Evolutionary conservation across 1,140 invertebrate genomes (phyloP), one percentile per base, ranked within the genome.

Genomic region (Spodoptera frugiperda): DNA sequence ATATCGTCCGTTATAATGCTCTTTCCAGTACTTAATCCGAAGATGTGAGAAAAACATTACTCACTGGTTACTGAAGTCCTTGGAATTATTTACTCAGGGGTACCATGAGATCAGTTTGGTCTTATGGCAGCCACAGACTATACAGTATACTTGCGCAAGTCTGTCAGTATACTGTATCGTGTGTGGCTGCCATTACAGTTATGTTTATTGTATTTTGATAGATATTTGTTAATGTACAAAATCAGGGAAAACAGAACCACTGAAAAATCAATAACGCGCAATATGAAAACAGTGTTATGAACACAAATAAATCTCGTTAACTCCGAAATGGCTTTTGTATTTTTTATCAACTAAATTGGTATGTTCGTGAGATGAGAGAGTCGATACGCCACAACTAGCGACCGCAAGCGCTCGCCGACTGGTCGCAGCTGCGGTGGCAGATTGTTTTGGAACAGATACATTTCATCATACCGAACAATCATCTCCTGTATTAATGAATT

Each of bases 391-490:
- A 63, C 61, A 73, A 74, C 61, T 59, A 74, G 11, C 63, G 14
- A 54, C 77, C 71, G n/a, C 71, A 73, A 59, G 61, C 61, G 55
- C 61, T 55, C 59, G 44, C 39, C 12, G 44, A 63, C 21, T 39
- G 63, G 12, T 77, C 44, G 51, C 17, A 55, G 51, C 53, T 74
- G 77, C 51, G 77, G 77, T 68, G 25, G 30, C 53, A 49, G 71
- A 68, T 78, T 78, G 71, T 78, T 74, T 78, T 39, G 61, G 30
- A 55, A 71, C 61, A 68, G 53, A 74, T 74, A 77, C 68, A 78
- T 74, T 74, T 78, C 71, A 70, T 78, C 70, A 78, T 68, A 39
- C 14, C 51, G 25, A 78, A 59, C 44, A 57, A 73, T 77, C 72
- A 77, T 71, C 25, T 15, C 44, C 63, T 70, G 25, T 30, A 48